Conservation (phyloP, 2,113 vertebrate genomes). For the Neotoma lepida region DNA sequence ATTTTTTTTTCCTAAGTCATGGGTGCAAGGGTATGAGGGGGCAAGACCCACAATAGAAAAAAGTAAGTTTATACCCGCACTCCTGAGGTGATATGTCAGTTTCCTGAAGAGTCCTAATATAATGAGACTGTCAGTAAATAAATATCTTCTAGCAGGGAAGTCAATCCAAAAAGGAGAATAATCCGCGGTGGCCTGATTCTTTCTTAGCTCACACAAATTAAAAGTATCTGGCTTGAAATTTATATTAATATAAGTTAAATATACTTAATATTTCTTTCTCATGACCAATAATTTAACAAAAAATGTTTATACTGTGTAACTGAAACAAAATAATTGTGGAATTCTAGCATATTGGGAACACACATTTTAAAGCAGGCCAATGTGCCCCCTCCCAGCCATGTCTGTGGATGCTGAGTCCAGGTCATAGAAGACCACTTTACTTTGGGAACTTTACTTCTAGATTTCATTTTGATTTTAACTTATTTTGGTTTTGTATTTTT, state of each 20-base stretch:
- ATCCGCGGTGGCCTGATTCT: slow-evolving; percentile 89
- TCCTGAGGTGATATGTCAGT: slow-evolving; percentile 85
- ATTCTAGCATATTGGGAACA: slow-evolving; percentile 78
- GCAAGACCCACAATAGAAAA: slow-evolving; percentile 81
- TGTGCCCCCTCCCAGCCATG: slow-evolving; percentile 76
- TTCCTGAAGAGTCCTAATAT: slow-evolving; percentile 87
- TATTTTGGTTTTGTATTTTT: slow-evolving; percentile 88
- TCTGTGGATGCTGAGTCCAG: slow-evolving; percentile 81
- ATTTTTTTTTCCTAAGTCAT: slow-evolving; percentile 63
- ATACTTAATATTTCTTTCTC: slow-evolving; percentile 77
- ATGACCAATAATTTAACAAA: slow-evolving; percentile 75
- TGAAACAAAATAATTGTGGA: slow-evolving; percentile 80
- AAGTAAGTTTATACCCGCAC: slow-evolving; percentile 86
- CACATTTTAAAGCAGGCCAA: slow-evolving; percentile 76
- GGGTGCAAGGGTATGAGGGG: slow-evolving; percentile 84
- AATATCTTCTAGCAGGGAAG: slow-evolving; percentile 86
- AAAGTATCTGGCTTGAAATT: slow-evolving; percentile 83
- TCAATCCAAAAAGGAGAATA: slow-evolving; percentile 90
- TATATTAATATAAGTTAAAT: slow-evolving; percentile 73
- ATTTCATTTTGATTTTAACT: slow-evolving; percentile 89
- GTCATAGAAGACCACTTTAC: slow-evolving; percentile 84
- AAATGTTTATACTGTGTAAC: slow-evolving; percentile 80
- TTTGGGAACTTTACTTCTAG: slow-evolving; percentile 86
- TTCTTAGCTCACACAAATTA: slow-evolving; percentile 82
- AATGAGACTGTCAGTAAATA: slow-evolving; percentile 83